These are phyloP conservation scores for Pheosia tremula DNA, from an alignment of 2,888 invertebrate genomes.

Conservation along the genomic window DNA sequence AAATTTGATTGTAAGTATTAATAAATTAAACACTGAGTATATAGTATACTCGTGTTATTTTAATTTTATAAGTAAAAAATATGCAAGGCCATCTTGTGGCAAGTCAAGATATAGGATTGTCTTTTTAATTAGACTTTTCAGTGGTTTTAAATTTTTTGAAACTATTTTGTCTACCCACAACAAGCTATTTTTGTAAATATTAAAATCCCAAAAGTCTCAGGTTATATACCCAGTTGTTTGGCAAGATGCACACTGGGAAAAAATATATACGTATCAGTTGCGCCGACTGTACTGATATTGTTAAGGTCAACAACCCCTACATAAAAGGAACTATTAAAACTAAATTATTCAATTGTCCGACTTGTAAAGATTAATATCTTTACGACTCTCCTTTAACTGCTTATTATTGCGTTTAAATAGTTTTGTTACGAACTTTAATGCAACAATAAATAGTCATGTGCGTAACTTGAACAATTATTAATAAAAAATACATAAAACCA, in stretches of 20 bases:
- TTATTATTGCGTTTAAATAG: constrained; percentile 37
- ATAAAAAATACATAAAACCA: background rate
- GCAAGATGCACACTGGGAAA: background rate
- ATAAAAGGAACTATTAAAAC: constrained; percentile 15
- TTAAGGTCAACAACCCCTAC: constrained; percentile 19
- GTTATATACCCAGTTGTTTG: no score
- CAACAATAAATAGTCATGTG: constrained; percentile 28
- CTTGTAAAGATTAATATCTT: constrained; percentile 25
- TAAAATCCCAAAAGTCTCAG: no score
- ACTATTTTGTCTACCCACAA: no score
- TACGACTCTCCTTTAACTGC: constrained; percentile 26
- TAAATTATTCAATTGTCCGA: constrained; percentile 26
- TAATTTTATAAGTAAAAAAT: no score
- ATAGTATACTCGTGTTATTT: no score
- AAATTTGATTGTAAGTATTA: no score
- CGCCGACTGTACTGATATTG: constrained; percentile 11
- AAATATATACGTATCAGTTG: background rate
- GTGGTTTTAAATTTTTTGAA: no score
- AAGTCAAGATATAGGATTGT: no score
- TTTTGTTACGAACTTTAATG: constrained; percentile 33
- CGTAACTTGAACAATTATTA: constrained; percentile 8
- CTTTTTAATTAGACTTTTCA: no score
- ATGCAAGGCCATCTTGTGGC: no score
- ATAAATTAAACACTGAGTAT: no score
- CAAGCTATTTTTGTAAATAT: no score